Conservation (phyloP, 2,797 vertebrate species). For the Characodon lateralis region DNA sequence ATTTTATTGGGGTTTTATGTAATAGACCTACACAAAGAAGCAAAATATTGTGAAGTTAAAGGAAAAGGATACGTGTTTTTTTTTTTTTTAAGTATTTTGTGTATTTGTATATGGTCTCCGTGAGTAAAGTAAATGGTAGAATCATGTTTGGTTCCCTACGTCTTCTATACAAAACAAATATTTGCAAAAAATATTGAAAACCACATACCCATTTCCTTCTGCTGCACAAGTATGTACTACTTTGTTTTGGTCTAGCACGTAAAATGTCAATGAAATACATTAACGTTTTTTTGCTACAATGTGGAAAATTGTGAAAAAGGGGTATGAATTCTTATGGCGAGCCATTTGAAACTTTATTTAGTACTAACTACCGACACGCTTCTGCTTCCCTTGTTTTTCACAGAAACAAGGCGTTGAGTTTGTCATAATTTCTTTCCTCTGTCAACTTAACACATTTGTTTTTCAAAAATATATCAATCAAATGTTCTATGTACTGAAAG, state of each 20-base stretch:
- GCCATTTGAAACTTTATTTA: background rate
- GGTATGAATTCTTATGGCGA: background rate
- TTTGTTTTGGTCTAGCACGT: background rate
- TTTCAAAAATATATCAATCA: background rate
- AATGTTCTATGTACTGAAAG: background rate
- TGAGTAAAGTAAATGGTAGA: too few relatives aligned
- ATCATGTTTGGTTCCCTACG: too few relatives aligned
- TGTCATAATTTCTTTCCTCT: background rate
- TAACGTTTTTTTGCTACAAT: background rate
- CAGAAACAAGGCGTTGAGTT: background rate
- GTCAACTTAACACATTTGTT: background rate
- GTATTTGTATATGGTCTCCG: background rate
- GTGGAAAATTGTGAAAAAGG: background rate
- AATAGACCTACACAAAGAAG: background rate
- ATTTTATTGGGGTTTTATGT: background rate
- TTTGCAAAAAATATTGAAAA: background rate
- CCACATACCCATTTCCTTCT: background rate
- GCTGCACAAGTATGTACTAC: background rate
- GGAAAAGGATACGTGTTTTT: too few relatives aligned
- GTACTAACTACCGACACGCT: background rate
- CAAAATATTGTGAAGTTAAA: background rate
- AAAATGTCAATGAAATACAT: background rate
- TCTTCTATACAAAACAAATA: background rate
- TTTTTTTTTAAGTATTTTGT: background rate
- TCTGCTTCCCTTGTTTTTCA: background rate